phyloP scores from a whole-genome alignment of 2,888 invertebrate genomes.

The Dynastes tityus region DNA sequence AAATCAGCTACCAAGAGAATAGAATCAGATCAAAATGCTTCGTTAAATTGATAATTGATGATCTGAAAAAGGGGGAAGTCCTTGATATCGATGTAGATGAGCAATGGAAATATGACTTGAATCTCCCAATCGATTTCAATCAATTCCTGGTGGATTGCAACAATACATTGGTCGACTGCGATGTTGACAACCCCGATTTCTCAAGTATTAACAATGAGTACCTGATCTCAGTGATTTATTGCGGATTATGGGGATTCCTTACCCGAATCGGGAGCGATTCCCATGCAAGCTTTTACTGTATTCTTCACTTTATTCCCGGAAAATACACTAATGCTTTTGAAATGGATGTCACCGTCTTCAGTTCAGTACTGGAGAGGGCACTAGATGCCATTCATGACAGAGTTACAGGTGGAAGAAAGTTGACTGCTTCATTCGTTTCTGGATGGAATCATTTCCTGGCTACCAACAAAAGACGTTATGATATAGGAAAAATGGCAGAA shows the following conservation, averaged over 20 bases:
- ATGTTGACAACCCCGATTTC: background rate
- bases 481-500: background rate
- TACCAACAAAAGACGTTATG: background rate
- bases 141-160: background rate
- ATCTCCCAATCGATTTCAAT: background rate
- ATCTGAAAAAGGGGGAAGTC: background rate
- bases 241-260: constrained; percentile 5
- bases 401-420: background rate
- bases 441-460: constrained; percentile 15
- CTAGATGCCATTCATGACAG: background rate
- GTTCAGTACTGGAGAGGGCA: background rate
- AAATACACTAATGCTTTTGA: constrained; percentile 1
- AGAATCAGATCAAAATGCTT: background rate
- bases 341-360: background rate
- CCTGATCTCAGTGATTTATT: constrained; percentile 1
- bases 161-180: background rate
- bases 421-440: background rate
- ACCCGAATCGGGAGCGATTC: background rate
- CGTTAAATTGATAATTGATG: constrained; percentile 55
- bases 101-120: background rate
- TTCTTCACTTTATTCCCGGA: constrained; percentile 11
- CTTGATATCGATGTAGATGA: constrained; percentile 6
- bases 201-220: constrained; percentile 1
- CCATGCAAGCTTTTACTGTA: constrained; percentile 17
- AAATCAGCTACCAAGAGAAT: background rate